phyloP scores from a whole-genome alignment of 2,797 vertebrate genomes.

The Brachyrhaphis roseni region DNA sequence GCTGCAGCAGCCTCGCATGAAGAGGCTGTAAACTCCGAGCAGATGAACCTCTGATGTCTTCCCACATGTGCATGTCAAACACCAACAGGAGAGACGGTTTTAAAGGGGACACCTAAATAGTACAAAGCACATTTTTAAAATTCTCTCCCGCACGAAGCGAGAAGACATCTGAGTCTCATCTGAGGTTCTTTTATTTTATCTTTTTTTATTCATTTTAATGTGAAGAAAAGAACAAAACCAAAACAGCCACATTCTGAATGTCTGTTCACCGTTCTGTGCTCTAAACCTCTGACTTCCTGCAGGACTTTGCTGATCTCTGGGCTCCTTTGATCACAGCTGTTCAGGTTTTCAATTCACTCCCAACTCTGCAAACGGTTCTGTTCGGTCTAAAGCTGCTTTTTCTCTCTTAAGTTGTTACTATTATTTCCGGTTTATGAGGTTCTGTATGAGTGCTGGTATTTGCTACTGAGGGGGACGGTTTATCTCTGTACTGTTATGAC shows the following conservation, averaged over 20 bases:
- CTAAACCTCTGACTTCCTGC: constrained; percentile 5
- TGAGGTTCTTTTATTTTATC: constrained; percentile 9
- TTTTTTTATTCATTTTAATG: constrained; percentile 20
- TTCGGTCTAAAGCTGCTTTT: constrained; percentile 30
- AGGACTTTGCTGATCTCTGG: constrained; percentile 28
- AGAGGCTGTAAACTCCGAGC: constrained; percentile 16
- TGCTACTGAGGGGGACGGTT: constrained; percentile 23
- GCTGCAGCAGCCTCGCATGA: constrained; percentile 37
- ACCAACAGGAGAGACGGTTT: constrained; percentile 13
- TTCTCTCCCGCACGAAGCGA: constrained; percentile 1
- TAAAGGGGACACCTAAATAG: constrained; percentile 36
- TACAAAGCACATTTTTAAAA: constrained; percentile 36
- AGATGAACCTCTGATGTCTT: constrained; percentile 55
- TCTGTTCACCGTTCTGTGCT: constrained; percentile 23
- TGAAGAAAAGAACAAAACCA: constrained; percentile 33
- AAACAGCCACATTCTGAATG: constrained; percentile 55
- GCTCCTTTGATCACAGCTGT: constrained; percentile 45
- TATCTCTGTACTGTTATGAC: constrained; percentile 17
- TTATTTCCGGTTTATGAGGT: constrained; percentile 31
- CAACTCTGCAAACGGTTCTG: constrained; percentile 37
- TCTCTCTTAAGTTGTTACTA: neutral
- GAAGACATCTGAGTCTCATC: constrained; percentile 51
- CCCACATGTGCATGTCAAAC: constrained; percentile 11
- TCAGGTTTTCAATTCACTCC: constrained; percentile 32
- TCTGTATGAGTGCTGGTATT: constrained; percentile 58